Conservation (phyloP, 2,797 vertebrate species). For the Mormyrops attenuatus region DNA sequence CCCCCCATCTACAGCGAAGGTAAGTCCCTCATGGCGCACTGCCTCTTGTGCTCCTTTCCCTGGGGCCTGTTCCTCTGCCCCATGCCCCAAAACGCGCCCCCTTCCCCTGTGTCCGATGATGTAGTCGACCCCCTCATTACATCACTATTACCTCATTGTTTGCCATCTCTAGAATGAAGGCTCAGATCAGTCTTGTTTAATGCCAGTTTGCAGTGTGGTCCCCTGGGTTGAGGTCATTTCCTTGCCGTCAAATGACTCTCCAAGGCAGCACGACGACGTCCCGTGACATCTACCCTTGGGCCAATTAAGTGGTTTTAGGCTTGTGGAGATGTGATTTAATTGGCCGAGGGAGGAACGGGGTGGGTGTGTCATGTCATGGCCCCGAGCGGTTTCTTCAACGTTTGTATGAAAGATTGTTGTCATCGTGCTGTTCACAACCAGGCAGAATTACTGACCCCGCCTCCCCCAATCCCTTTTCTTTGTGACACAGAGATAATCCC, state of each 20-base stretch:
- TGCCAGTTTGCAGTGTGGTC: background rate
- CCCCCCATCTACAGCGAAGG: constrained; percentile 91
- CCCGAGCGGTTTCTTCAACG: background rate
- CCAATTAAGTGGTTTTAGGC: constrained; percentile 6
- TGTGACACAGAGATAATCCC: constrained; percentile 82
- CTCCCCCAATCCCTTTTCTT: background rate
- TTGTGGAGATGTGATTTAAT: background rate
- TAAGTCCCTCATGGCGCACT: constrained; percentile 48
- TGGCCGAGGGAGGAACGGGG: background rate
- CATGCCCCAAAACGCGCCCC: no score
- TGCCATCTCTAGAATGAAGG: background rate
- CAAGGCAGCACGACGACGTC: background rate
- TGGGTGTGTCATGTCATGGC: background rate
- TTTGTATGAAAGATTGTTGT: background rate
- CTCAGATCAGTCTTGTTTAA: background rate
- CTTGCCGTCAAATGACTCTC: background rate
- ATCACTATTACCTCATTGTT: background rate
- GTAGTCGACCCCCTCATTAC: background rate
- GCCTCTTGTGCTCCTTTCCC: background rate
- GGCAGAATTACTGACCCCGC: background rate
- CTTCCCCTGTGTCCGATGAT: background rate
- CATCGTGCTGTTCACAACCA: background rate
- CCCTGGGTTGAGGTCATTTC: constrained; percentile 3
- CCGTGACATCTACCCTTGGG: background rate
- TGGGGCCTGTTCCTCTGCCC: background rate